These are phyloP conservation scores for Emydocephalus ijimae DNA, from an alignment of 2,113 vertebrate species.

Conservation along the genomic window DNA sequence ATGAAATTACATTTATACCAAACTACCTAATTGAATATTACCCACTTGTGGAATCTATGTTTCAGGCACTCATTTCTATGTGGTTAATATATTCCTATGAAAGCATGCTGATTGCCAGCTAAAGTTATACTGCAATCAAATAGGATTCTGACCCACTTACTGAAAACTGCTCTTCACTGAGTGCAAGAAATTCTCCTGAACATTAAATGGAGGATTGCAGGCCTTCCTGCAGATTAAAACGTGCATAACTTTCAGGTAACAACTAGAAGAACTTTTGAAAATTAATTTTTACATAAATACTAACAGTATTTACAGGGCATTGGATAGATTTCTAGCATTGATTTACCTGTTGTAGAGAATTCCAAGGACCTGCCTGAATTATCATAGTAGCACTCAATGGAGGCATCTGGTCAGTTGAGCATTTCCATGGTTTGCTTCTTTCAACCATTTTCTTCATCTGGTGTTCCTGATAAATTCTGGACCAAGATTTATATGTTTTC, in stretches of 20 bases:
- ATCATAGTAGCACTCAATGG: constrained; percentile 71
- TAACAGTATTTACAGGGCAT: constrained; percentile 1
- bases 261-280: background rate
- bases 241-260: background rate
- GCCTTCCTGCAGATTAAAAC: background rate
- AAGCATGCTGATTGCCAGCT: background rate
- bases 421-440: constrained; percentile 58
- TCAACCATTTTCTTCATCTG: constrained; percentile 62
- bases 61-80: background rate
- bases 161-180: background rate
- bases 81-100: background rate
- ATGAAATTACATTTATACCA: background rate
- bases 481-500: constrained; percentile 78
- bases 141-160: background rate
- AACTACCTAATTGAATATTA: background rate
- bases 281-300: background rate
- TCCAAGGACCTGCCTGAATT: constrained; percentile 70
- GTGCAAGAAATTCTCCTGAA: background rate
- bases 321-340: background rate
- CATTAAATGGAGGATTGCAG: background rate
- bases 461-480: constrained; percentile 72
- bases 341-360: constrained; percentile 79
- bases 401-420: constrained; percentile 55
- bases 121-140: background rate
- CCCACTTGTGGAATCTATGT: background rate